phyloP scores from a whole-genome alignment of 2,888 invertebrate species.

The Pseudolycoriella hygida region DNA sequence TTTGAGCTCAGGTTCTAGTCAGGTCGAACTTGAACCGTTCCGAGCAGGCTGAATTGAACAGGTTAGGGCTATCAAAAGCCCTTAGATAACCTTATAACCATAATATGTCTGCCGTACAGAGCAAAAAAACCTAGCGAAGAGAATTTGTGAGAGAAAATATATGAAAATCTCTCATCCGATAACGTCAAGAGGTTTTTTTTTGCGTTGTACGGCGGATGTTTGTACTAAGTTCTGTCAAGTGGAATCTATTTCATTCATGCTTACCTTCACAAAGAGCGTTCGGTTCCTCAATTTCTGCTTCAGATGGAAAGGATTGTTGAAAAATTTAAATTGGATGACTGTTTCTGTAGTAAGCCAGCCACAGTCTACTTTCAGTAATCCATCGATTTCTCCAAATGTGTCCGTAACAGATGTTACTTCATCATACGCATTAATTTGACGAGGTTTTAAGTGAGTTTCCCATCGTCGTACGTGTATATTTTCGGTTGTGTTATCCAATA shows the following conservation, averaged over 20 bases:
- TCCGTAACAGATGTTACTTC: constrained; percentile 26
- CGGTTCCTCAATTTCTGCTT: constrained; percentile 51
- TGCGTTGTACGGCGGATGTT: too few species aligned
- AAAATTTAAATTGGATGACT: constrained; percentile 68
- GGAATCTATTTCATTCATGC: constrained; percentile 9
- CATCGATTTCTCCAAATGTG: constrained; percentile 47
- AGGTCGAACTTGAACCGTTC: too few species aligned
- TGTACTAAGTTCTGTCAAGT: too few species aligned
- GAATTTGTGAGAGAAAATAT: too few species aligned
- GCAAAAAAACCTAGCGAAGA: too few species aligned
- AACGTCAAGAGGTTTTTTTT: too few species aligned
- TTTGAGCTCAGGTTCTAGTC: too few species aligned
- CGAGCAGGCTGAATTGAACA: too few species aligned
- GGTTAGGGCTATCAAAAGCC: too few species aligned
- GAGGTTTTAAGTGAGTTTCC: constrained; percentile 60
- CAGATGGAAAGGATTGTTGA: constrained; percentile 60
- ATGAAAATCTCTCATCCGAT: too few species aligned
- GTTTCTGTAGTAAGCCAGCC: constrained; percentile 77
- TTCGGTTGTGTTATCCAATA: constrained; percentile 37
- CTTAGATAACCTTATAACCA: too few species aligned
- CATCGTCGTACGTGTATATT: constrained; percentile 49
- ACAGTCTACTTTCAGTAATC: constrained; percentile 40
- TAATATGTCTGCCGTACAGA: too few species aligned
- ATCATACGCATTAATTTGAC: constrained; percentile 37
- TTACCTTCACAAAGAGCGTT: constrained; percentile 47